phyloP scores from a whole-genome alignment of 2,797 vertebrate genomes.

The Monodelphis domestica region DNA sequence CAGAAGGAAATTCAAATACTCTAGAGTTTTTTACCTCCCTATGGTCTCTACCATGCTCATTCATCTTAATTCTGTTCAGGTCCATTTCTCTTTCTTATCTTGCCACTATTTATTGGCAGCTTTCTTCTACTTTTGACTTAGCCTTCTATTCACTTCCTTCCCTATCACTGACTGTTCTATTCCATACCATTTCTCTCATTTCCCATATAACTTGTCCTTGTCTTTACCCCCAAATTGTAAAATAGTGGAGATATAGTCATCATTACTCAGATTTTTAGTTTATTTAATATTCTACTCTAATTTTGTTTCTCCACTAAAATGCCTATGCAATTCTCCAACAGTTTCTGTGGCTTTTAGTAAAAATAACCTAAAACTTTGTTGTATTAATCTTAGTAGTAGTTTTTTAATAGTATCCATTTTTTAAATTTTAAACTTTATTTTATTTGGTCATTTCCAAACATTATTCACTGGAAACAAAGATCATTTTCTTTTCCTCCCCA shows the following conservation, averaged over 20 bases:
- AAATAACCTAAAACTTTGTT: slow-evolving; percentile 37
- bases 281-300: not conserved
- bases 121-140: not conserved
- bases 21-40: not conserved
- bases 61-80: not conserved
- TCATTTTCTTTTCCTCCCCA: no score
- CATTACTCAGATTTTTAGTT: not conserved
- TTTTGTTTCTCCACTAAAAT: slow-evolving; percentile 11
- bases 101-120: not conserved
- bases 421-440: no score
- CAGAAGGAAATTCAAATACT: not conserved
- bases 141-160: not conserved
- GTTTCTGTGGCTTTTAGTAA: slow-evolving; percentile 20
- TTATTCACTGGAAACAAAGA: no score
- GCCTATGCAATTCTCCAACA: slow-evolving; percentile 7
- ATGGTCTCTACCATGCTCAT: not conserved
- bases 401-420: slow-evolving; percentile 35
- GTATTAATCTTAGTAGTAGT: slow-evolving; percentile 45
- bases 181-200: not conserved
- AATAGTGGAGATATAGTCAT: not conserved
- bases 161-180: not conserved
- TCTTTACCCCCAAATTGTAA: not conserved
- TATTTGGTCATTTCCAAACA: no score
- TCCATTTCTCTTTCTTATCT: slow-evolving; percentile 40
- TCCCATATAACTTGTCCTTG: not conserved